Conservation (phyloP, 92 coral and sea anemone species). For the Pocillopora grandis region DNA sequence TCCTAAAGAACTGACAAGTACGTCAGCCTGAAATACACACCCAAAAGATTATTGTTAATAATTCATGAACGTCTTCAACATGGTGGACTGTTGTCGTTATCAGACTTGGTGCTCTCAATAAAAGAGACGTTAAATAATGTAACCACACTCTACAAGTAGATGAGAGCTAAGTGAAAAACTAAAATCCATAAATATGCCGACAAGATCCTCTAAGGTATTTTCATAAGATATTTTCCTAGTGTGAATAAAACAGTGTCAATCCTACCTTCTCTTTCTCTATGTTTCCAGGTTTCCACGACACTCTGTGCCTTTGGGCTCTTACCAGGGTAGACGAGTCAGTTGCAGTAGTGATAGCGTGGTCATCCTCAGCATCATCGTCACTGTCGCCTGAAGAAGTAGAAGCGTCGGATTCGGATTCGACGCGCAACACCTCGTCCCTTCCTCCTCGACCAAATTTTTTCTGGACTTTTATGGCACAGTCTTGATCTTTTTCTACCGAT, state of each 20-base stretch:
- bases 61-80: neutral
- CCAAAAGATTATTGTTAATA: neutral
- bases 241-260: neutral
- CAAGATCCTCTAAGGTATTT: too few relatives aligned
- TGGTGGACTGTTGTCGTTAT: too few relatives aligned
- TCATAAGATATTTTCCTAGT: neutral
- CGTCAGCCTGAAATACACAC: slow-evolving; percentile 11
- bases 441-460: too few relatives aligned
- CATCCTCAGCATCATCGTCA: slow-evolving; percentile 26
- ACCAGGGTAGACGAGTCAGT: slow-evolving; percentile 24
- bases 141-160: too few relatives aligned
- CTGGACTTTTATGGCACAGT: too few relatives aligned
- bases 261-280: slow-evolving; percentile 72
- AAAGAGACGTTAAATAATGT: neutral
- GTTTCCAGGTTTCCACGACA: slow-evolving; percentile 81
- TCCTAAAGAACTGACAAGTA: slow-evolving; percentile 38
- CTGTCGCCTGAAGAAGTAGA: slow-evolving; percentile 22
- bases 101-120: neutral
- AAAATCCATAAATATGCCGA: too few relatives aligned
- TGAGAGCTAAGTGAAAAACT: too few relatives aligned
- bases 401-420: neutral
- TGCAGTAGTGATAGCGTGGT: neutral
- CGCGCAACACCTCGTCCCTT: neutral
- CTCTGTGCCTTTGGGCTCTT: slow-evolving; percentile 47
- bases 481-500: too few relatives aligned